Base-by-base conservation (phyloP, 2,797 vertebrate genomes). In the Perodicticus potto region DNA sequence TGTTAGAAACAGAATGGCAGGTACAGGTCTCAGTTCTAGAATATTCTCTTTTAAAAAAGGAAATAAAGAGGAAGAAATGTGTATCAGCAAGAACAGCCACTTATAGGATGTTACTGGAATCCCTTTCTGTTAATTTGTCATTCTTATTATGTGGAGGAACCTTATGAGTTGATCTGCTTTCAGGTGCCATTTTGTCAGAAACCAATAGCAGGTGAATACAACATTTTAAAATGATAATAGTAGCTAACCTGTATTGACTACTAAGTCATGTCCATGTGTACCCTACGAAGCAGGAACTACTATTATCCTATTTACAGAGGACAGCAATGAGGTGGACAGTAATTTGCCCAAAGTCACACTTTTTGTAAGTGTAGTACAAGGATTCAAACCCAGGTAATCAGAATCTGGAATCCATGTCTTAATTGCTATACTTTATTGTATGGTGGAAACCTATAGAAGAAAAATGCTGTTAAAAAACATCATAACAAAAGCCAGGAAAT, bases 101-200 rank as follows among this genome's bases (percentile, higher is more conserved):
- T 3, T 45, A 0, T 7, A 4, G 23, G 37, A 0, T 55, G 34
- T 27, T 37, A 14, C 12, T 7, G 32, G 32, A 55, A 37, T 14
- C 37, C 40, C 89, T 20, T 53, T 57, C 65, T 77, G 49, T 20
- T 23, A 53, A 53, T 81, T 20, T 78, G 55, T 84, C 55, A 43
- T 74, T 92, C 49, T 76, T 29, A 59, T 19, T n/a, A 67, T 19
- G 29, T n/a, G 86, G 85, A 80, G 76, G 77, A 96, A 92, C 93
- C 5, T 34, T 40, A 3, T 14, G 45, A 49, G 32, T 10, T 14
- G 34, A 37, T 37, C 43, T 32, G 32, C 74, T 49, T 96, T 91
- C 65, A 82, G 14, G 34, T 34, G 61, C 57, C 43, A 74, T 59
- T 19, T 57, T 93, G 20, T 27, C 89, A 22, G 43, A 94, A 96